Base-by-base conservation (phyloP, 2,888 invertebrate genomes). In the Zeuzera pyrina region DNA sequence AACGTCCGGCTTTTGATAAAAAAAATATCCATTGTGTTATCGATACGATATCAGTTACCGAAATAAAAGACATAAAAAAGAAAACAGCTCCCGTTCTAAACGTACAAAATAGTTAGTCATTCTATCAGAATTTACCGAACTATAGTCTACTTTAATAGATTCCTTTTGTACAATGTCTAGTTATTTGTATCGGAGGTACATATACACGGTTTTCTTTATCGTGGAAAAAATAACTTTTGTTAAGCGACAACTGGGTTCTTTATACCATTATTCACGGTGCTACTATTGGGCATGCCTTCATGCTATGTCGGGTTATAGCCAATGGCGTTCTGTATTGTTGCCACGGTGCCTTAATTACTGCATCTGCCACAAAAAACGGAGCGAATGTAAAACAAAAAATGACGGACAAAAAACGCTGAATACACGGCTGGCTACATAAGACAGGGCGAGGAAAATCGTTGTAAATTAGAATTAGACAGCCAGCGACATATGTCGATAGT, bases 371-470 rank as follows among this genome's bases (percentile, higher is more conserved):
- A n/a, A 28, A 28, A 28, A 14, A 15, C 15, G 15, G 15, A 8
- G n/a, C n/a, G 11, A 28, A 44, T 38, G 54, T 47, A 52, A 60
- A 64, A 69, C 64, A 64, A 57, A 55, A 60, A 54, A 49, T 45
- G 34, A 35, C 38, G 33, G 19, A 27, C 49, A 49, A 56, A 54
- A 58, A 53, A 45, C 36, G 28, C 12, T 23, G 12, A n/a, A 30
- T 23, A 36, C 30, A 36, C 26, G 33, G 31, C 35, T 30, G 41
- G 39, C 46, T 59, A 62, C 47, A 52, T 54, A 58, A 57, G 52
- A 47, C 51, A 52, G 51, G 54, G 60, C 73, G 73, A 58, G 52
- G 70, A 68, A 65, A 74, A 74, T 74, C 52, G 71, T 35, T 36
- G 56, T 71, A 73, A 71, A 74, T 73, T 73, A 50, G 50, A 52